Evolutionary conservation across 1,140 invertebrate genomes (phyloP), one percentile per base, ranked within the genome.

Genomic region (Drosophila sulfurigaster): DNA sequence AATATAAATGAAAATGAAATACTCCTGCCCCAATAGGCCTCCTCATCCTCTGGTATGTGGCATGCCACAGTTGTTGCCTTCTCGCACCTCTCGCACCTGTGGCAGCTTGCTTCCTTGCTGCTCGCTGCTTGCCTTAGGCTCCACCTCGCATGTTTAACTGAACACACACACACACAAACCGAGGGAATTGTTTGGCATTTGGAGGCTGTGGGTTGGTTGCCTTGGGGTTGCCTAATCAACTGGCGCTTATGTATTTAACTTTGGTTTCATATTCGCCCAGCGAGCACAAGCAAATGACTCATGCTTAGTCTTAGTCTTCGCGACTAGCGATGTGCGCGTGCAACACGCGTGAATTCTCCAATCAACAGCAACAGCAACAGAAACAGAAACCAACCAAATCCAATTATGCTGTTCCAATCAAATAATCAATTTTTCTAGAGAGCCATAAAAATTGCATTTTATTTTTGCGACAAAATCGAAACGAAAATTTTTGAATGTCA

Each of bases 211-310:
- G 3, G 35, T 20, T 41, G 13, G 30, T 67, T 63, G 35, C 45
- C 32, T 69, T 48, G 57, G 56, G 63, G 66, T 35, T 32, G 75
- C 82, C 82, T 82, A 86, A 86, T 86, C 82, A 86, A 86, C 82
- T 86, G 82, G 32, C 82, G 82, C 82, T 82, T 87, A 87, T 87
- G 86, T 79, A 79, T 87, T 86, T 86, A 87, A 79, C 82, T 86
- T 87, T 87, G 79, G 82, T 86, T 78, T 85, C 82, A 81, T 75
- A 85, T 85, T 86, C 59, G 62, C 73, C 77, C 59, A 66, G 77
- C 72, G 15, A 64, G 28, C 32, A 56, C 49, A 75, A 15, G 51
- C 20, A 54, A 54, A 54, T 54, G 28, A 54, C 28, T 32, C 51
- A 35, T 13, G 30, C 20, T 25, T 25, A 25, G 20, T 25, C 20